These are phyloP conservation scores for Spodoptera picta DNA, from an alignment of 2,888 invertebrate species.

Conservation along the genomic window DNA sequence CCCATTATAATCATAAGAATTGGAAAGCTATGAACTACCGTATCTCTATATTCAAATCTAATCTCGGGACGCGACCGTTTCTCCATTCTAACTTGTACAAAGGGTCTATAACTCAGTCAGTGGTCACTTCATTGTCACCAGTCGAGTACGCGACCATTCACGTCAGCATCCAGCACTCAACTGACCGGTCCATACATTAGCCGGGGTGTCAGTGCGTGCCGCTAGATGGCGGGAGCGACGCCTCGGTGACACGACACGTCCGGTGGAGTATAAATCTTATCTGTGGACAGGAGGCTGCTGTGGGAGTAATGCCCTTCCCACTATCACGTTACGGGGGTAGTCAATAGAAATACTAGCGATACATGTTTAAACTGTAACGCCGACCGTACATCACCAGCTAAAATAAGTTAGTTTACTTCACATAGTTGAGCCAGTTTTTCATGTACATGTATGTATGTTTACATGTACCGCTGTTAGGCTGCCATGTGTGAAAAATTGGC, in stretches of 20 bases:
- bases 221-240: constrained; percentile 45
- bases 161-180: constrained; percentile 20
- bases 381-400: no score
- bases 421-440: no score
- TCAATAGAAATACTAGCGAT: no score
- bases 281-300: constrained; percentile 4
- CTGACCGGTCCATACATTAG: constrained; percentile 48
- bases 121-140: constrained; percentile 26
- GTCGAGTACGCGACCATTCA: constrained; percentile 16
- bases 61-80: constrained; percentile 9
- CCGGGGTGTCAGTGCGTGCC: constrained; percentile 27
- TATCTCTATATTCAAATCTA: constrained; percentile 20
- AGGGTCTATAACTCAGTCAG: constrained; percentile 45
- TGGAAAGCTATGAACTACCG: constrained; percentile 2
- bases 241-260: constrained; percentile 39
- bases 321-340: no score
- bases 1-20: constrained; percentile 6
- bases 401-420: no score
- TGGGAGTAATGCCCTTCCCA: constrained; percentile 8
- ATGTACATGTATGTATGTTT: no score
- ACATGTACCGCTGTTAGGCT: no score
- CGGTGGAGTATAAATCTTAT: constrained; percentile 41
- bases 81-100: constrained; percentile 32
- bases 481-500: no score
- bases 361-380: no score